phyloP scores from a whole-genome alignment of 2,113 vertebrate species.

The Lepus americanus region DNA sequence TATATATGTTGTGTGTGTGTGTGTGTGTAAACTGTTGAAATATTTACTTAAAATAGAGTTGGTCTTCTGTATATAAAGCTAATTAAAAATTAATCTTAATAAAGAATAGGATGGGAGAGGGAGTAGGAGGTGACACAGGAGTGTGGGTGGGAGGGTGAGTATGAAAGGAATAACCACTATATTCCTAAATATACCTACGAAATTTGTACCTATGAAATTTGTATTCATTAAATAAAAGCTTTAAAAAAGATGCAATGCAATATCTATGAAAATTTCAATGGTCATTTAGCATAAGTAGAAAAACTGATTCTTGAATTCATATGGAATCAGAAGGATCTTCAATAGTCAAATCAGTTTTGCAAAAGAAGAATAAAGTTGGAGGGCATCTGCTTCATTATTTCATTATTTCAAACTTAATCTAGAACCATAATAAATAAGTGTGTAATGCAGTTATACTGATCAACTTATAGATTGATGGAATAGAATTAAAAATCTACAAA shows the following conservation, averaged over 20 bases:
- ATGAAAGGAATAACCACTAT: no score
- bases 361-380: background rate
- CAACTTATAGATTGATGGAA: background rate
- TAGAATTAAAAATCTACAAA: background rate
- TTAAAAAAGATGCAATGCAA: background rate
- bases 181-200: no score
- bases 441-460: background rate
- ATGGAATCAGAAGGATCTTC: background rate
- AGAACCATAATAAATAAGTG: background rate
- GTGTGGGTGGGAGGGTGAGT: no score
- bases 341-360: background rate
- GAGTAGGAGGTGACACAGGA: no score
- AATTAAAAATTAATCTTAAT: no score
- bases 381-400: background rate
- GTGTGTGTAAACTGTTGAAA: no score
- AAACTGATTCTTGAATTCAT: background rate
- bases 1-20: no score
- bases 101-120: no score
- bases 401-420: background rate
- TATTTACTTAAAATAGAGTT: no score
- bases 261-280: background rate
- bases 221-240: background rate
- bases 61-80: no score
- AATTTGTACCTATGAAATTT: no score
- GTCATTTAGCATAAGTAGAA: background rate